Conservation (phyloP, 2,797 vertebrate genomes). For the Sparus aurata region DNA sequence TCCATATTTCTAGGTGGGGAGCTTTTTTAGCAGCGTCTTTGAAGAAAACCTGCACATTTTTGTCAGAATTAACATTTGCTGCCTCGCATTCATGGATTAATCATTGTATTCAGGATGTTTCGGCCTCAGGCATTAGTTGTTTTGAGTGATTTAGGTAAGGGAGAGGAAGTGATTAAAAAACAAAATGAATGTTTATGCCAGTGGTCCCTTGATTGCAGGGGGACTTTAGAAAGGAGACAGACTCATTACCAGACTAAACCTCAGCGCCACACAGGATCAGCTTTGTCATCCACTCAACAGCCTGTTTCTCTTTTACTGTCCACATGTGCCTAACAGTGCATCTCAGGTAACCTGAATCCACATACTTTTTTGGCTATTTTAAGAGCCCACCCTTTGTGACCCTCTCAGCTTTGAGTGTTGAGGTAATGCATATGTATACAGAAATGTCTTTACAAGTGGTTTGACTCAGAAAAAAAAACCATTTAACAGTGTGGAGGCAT, state of each 20-base stretch:
- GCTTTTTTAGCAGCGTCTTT: conserved; percentile 10
- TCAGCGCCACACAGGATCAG: conserved; percentile 70
- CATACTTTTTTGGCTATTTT: conserved; percentile 70
- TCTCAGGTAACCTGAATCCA: conserved; percentile 53
- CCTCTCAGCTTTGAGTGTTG: conserved; percentile 45
- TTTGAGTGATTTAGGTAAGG: conserved; percentile 66
- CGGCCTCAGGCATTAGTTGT: conserved; percentile 55
- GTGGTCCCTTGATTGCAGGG: conserved; percentile 70
- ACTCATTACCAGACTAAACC: conserved; percentile 73
- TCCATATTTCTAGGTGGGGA: conserved; percentile 33
- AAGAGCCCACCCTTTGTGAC: conserved; percentile 45
- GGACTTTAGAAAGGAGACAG: conserved; percentile 72
- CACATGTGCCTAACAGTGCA: conserved; percentile 30
- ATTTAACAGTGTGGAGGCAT: conserved; percentile 55
- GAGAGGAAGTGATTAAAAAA: conserved; percentile 68
- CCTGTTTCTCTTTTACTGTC: conserved; percentile 34
- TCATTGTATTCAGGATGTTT: conserved; percentile 40
- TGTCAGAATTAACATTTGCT: conserved; percentile 47
- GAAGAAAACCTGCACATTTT: conserved; percentile 42
- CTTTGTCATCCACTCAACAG: conserved; percentile 56
- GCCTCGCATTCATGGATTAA: conserved; percentile 54
- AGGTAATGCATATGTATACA: conserved; percentile 57
- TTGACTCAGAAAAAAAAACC: conserved; percentile 35
- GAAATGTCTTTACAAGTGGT: conserved; percentile 33
- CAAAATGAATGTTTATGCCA: conserved; percentile 75